Conservation (phyloP, 1,140 invertebrate species). For the Musca domestica region DNA sequence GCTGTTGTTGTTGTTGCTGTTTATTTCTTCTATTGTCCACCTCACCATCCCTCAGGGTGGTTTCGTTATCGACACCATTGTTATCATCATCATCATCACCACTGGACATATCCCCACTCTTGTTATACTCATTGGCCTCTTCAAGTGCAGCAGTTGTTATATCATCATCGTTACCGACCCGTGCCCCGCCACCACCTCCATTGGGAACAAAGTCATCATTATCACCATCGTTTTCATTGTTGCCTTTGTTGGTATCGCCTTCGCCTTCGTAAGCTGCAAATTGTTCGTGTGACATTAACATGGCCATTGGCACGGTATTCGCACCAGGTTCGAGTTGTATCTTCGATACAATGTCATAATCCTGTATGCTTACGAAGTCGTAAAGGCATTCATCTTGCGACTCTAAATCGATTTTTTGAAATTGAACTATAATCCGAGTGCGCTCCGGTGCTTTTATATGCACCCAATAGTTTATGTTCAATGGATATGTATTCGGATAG, state of each 20-base stretch:
- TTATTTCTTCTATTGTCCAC: not conserved
- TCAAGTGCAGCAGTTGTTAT: not conserved
- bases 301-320: slow-evolving; percentile 31
- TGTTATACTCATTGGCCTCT: not conserved
- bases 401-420: slow-evolving; percentile 68
- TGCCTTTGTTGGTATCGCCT: not conserved
- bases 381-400: slow-evolving; percentile 73
- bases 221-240: not conserved
- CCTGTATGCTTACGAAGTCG: slow-evolving; percentile 61
- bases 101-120: not conserved
- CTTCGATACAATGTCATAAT: slow-evolving; percentile 28
- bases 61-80: slow-evolving; percentile 14
- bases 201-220: not conserved
- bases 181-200: too few relatives aligned
- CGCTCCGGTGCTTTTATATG: slow-evolving; percentile 61
- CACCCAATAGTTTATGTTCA: slow-evolving; percentile 66
- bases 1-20: not conserved
- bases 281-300: slow-evolving; percentile 27
- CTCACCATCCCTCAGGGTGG: not conserved
- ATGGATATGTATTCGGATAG: slow-evolving; percentile 66
- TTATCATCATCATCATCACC: not conserved
- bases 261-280: slow-evolving; percentile 14
- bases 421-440: slow-evolving; percentile 65
- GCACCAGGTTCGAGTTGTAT: slow-evolving; percentile 28
- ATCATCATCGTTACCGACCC: not conserved